phyloP scores from a whole-genome alignment of 2,888 invertebrate genomes.

The Drosophila histrio region DNA sequence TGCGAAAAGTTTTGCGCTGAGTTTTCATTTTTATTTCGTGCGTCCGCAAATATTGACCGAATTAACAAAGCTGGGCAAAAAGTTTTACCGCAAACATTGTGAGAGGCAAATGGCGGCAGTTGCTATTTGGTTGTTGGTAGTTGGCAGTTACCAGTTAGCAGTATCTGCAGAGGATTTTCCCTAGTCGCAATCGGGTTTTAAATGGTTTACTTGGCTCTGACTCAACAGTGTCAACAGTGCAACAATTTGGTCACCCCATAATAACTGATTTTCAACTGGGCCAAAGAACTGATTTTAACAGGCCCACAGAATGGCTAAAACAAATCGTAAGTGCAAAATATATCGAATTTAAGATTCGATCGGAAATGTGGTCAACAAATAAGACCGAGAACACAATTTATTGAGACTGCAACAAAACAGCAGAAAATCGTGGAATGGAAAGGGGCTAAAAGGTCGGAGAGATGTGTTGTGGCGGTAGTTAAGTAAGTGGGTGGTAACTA shows the following conservation, averaged over 20 bases:
- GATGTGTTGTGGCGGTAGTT: background rate
- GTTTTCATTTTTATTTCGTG: constrained; percentile 80
- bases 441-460: background rate
- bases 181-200: constrained; percentile 5
- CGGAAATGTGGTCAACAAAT: constrained; percentile 14
- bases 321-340: constrained; percentile 38
- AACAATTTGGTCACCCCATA: constrained; percentile 33
- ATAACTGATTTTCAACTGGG: constrained; percentile 17
- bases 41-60: constrained; percentile 81
- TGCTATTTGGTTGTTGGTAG: background rate
- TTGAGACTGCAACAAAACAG: constrained; percentile 12
- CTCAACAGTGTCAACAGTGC: constrained; percentile 45
- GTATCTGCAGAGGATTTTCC: background rate
- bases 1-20: constrained; percentile 71
- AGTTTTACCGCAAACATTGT: constrained; percentile 62
- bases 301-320: constrained; percentile 19
- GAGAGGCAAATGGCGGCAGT: constrained; percentile 39
- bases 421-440: constrained; percentile 4
- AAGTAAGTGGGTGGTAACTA: constrained; percentile 56
- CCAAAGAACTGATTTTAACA: constrained; percentile 11
- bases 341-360: constrained; percentile 27
- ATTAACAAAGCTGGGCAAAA: constrained; percentile 76
- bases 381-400: constrained; percentile 35
- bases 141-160: constrained; percentile 1
- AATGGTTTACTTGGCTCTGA: constrained; percentile 38